A percentile compares a stretch with the other conserved stretches of the same genome.
Conservation (phyloP, 2,113 vertebrate species). For the Pitta sordida region DNA sequence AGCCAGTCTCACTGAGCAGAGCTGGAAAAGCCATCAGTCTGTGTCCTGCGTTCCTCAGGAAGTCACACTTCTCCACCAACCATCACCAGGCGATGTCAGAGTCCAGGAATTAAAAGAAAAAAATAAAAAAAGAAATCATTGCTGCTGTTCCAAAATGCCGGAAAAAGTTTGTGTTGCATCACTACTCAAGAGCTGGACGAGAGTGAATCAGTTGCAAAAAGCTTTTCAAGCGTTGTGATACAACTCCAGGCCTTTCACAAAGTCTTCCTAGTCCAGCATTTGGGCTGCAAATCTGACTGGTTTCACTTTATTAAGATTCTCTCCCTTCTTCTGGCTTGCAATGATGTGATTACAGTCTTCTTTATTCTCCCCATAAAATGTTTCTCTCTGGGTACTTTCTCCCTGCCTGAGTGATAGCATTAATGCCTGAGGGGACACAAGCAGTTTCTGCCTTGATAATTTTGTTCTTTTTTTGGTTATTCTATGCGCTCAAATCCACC, state of each 20-base stretch:
- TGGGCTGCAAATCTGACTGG: background rate
- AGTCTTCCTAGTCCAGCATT: background rate
- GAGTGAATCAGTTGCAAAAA: background rate
- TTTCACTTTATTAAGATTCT: background rate
- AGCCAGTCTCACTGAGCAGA: fast-evolving
- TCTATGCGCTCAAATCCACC: background rate
- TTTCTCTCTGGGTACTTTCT: background rate
- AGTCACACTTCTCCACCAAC: background rate
- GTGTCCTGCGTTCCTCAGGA: background rate
- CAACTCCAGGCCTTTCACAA: background rate
- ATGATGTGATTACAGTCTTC: background rate
- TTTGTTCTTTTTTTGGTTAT: background rate
- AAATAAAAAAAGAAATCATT: background rate
- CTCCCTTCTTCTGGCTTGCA: background rate
- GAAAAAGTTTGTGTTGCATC: background rate
- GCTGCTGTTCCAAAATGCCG: background rate
- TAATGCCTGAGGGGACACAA: background rate
- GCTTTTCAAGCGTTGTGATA: background rate
- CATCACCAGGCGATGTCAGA: background rate
- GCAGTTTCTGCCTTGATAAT: background rate
- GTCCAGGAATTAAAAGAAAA: background rate
- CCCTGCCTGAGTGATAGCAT: background rate
- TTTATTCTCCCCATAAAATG: background rate
- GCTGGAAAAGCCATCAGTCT: background rate
- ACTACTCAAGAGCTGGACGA: background rate